phyloP scores from a whole-genome alignment of 2,888 invertebrate species.

The Hipparchia sbordonii region DNA sequence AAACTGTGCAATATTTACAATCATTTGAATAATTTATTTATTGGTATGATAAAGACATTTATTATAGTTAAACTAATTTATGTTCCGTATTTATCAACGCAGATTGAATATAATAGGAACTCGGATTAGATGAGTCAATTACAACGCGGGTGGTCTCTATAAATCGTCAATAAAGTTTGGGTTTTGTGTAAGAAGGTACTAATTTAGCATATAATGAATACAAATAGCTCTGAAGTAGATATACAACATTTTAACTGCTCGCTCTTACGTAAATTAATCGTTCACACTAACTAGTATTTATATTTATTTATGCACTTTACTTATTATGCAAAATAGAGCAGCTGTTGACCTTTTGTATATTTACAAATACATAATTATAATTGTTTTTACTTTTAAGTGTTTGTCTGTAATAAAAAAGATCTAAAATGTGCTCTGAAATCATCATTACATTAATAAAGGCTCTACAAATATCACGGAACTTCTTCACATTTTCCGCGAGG shows the following conservation, averaged over 20 bases:
- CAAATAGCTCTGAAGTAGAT: constrained; percentile 31
- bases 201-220: constrained; percentile 39
- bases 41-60: constrained; percentile 57
- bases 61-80: constrained; percentile 58
- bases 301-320: too few species aligned
- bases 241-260: constrained; percentile 28
- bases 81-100: constrained; percentile 46
- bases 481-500: not conserved
- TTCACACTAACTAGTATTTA: constrained; percentile 4
- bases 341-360: too few species aligned
- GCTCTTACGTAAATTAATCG: constrained; percentile 7
- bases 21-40: constrained; percentile 65
- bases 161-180: constrained; percentile 43
- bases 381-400: too few species aligned
- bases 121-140: constrained; percentile 43
- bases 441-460: not conserved
- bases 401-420: not conserved
- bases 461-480: not conserved
- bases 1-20: constrained; percentile 54
- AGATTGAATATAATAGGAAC: constrained; percentile 42
- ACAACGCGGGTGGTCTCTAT: constrained; percentile 44
- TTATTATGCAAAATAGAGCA: not conserved
- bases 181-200: constrained; percentile 40
- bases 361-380: too few species aligned
- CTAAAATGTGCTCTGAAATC: not conserved